These are phyloP conservation scores for Ormia ochracea DNA, from an alignment of 2,888 invertebrate species.

Conservation along the genomic window DNA sequence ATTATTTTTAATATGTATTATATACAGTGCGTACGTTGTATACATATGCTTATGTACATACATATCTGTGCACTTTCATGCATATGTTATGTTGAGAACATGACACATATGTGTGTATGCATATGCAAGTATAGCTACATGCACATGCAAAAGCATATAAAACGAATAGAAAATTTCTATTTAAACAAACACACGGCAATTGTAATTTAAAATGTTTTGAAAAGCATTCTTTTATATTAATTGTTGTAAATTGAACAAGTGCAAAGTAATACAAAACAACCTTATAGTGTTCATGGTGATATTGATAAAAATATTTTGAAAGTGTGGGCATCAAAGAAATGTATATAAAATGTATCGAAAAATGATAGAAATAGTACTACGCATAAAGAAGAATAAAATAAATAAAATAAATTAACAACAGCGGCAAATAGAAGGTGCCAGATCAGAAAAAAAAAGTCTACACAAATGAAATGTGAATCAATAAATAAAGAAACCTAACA, in stretches of 20 bases:
- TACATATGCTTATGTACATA: too few relatives aligned
- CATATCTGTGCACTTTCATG: too few relatives aligned
- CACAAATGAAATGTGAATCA: conserved; percentile 25
- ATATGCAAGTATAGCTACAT: neutral
- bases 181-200: neutral
- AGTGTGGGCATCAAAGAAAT: conserved; percentile 9
- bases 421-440: conserved; percentile 25
- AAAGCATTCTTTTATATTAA: neutral
- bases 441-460: conserved; percentile 18
- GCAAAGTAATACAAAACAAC: conserved; percentile 12
- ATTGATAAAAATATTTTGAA: conserved; percentile 25
- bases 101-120: too few relatives aligned
- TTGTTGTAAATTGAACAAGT: neutral
- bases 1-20: neutral
- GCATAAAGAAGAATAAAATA: conserved; percentile 7
- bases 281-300: neutral
- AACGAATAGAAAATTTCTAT: neutral
- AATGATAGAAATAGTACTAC: conserved; percentile 16
- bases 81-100: too few relatives aligned
- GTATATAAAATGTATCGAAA: neutral
- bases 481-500: conserved; percentile 7
- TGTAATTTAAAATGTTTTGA: neutral
- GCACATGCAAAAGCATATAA: neutral
- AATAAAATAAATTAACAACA: too few relatives aligned
- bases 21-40: neutral